phyloP scores from a whole-genome alignment of 2,888 invertebrate genomes.

The Lucinisca nassula region DNA sequence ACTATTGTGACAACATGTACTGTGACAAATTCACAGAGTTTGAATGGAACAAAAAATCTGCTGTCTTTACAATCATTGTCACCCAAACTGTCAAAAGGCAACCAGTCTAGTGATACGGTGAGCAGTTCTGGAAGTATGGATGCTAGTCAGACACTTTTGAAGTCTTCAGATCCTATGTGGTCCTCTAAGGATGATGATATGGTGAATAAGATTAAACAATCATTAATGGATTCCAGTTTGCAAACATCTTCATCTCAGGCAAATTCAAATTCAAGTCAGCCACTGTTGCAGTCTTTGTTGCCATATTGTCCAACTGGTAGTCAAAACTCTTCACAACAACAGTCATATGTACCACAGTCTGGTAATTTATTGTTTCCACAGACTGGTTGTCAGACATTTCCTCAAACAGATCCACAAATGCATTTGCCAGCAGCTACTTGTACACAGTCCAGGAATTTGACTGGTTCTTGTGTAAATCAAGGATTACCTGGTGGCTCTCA shows the following conservation, averaged over 20 bases:
- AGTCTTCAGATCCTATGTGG: conserved; percentile 2
- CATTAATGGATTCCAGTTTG: neutral
- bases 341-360: conserved; percentile 14
- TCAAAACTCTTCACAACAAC: too few species aligned
- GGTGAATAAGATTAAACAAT: neutral
- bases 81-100: too few species aligned
- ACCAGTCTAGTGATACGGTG: neutral
- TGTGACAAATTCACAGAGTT: neutral
- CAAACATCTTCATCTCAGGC: neutral
- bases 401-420: neutral
- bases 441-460: conserved; percentile 24
- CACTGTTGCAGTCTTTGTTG: too few species aligned
- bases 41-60: too few species aligned
- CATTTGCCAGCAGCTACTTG: neutral
- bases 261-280: neutral
- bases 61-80: too few species aligned
- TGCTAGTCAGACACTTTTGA: neutral
- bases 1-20: neutral
- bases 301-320: too few species aligned
- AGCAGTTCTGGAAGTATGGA: neutral
- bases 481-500: conserved; percentile 53
- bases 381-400: neutral
- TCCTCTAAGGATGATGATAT: neutral
- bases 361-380: neutral
- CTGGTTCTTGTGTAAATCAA: neutral